Evolutionary conservation across 2,113 vertebrate genomes (phyloP).

Genomic region (Anarhynchus alexandrinus): DNA sequence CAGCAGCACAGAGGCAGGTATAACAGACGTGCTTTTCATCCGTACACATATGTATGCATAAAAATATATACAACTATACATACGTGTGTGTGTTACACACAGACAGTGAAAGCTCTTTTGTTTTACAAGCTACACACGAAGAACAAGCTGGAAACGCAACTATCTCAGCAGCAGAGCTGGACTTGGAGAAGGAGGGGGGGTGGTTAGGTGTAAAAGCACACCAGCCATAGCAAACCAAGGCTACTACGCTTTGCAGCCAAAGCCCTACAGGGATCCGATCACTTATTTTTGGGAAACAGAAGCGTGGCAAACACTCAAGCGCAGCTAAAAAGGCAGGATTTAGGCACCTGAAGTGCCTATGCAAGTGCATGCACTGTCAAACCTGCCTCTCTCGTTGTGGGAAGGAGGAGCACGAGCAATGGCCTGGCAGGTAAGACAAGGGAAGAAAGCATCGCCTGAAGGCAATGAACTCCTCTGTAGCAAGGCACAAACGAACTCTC

Average conservation of each 20-base stretch:
- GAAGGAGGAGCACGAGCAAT: rapidly evolving
- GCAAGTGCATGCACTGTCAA: background rate
- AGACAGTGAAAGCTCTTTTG: background rate
- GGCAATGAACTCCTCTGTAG: rapidly evolving
- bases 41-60: background rate
- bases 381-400: rapidly evolving
- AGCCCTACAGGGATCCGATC: background rate
- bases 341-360: background rate
- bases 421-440: background rate
- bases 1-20: background rate
- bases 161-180: background rate
- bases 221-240: background rate
- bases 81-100: background rate
- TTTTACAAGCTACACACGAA: background rate
- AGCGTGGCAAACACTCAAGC: background rate
- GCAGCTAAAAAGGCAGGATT: background rate
- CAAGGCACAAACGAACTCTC: background rate
- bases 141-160: background rate
- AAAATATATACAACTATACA: no score
- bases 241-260: rapidly evolving
- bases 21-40: background rate
- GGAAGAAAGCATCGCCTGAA: background rate
- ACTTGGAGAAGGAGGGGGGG: background rate
- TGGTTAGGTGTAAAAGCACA: background rate
- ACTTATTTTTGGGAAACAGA: background rate